A percentile compares a stretch with the other conserved stretches of the same genome.
These are phyloP conservation scores for Hemitrygon akajei DNA, from an alignment of 2,797 vertebrate genomes.

Conservation along the genomic window DNA sequence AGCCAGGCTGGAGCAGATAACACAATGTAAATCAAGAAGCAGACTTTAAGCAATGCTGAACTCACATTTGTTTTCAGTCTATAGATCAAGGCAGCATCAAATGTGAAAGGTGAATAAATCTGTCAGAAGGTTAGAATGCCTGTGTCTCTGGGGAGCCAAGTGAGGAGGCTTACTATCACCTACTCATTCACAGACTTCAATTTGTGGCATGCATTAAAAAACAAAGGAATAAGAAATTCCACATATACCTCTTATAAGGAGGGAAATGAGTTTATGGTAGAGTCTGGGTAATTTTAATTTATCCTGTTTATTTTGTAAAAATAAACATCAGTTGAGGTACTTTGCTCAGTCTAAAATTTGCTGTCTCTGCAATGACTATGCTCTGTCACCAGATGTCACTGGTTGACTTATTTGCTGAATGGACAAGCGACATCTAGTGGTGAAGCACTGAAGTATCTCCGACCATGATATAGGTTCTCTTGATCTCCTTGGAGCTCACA, in stretches of 20 bases:
- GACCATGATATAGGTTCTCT: not conserved
- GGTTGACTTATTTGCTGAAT: not conserved
- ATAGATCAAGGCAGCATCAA: not conserved
- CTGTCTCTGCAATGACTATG: not conserved
- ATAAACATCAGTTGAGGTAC: not conserved
- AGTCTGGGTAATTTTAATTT: not conserved
- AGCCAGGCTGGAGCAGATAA: not conserved
- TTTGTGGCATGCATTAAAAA: not conserved
- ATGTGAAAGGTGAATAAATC: not conserved
- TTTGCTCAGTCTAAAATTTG: too few species aligned
- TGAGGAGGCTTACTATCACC: not conserved
- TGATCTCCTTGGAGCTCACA: too few species aligned
- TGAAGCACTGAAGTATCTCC: not conserved
- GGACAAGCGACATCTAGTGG: not conserved
- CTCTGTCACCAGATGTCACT: conserved; percentile 24
- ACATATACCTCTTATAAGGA: not conserved
- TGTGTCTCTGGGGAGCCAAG: not conserved
- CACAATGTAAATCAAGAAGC: not conserved
- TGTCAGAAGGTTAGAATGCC: not conserved
- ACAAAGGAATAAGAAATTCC: not conserved
- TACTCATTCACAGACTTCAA: not conserved
- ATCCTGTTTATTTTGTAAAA: not conserved
- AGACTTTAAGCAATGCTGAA: not conserved
- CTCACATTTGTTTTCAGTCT: not conserved
- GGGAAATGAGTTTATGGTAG: not conserved